phyloP scores from a whole-genome alignment of 2,113 vertebrate species.

The Tragelaphus buxtoni region DNA sequence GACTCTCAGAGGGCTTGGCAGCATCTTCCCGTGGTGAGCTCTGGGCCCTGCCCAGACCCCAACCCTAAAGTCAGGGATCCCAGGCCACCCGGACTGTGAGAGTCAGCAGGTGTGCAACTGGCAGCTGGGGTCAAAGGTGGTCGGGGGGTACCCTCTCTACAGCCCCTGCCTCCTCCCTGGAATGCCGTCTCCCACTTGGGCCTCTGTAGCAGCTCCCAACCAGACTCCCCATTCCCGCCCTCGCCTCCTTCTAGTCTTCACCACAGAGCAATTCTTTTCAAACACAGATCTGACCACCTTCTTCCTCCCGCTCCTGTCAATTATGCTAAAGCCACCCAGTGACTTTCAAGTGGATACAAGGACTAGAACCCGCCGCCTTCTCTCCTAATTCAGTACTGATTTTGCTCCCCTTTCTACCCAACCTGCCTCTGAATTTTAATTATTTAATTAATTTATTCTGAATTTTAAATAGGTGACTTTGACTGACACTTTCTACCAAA shows the following conservation, averaged over 20 bases:
- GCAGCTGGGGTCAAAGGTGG: background rate
- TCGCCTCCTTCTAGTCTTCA: background rate
- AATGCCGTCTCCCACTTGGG: background rate
- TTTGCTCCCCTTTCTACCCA: background rate
- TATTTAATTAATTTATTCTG: background rate
- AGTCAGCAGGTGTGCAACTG: background rate
- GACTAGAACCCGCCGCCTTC: background rate
- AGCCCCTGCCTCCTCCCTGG: background rate
- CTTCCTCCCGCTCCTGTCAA: too few species aligned
- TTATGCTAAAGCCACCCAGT: background rate
- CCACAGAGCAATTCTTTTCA: background rate
- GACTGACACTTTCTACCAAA: background rate
- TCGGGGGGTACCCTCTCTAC: background rate
- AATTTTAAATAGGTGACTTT: background rate
- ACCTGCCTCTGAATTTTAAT: background rate
- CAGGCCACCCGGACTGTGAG: background rate
- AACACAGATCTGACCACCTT: background rate
- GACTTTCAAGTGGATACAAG: background rate
- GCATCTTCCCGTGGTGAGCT: slow-evolving; percentile 46
- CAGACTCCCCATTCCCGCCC: background rate
- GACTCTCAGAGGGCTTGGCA: slow-evolving; percentile 57
- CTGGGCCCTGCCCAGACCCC: background rate
- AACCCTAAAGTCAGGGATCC: background rate
- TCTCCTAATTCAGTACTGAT: background rate
- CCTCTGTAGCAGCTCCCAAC: rapidly evolving